Percentiles rank a stretch among this genome's conserved stretches.
These are phyloP conservation scores for Dasyurus viverrinus DNA, from an alignment of 2,113 vertebrate genomes.

Conservation along the genomic window DNA sequence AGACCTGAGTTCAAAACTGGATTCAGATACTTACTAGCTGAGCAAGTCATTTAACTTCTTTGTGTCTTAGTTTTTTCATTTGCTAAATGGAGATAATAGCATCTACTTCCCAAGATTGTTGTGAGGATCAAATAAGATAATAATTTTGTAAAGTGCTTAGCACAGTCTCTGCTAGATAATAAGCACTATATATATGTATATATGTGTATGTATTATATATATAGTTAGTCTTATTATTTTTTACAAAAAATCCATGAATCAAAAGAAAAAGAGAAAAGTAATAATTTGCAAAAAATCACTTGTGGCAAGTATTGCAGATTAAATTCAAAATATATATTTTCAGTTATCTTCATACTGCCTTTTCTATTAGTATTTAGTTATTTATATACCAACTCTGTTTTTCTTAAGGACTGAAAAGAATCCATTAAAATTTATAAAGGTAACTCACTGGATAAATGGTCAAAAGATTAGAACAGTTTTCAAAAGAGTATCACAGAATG, in stretches of 20 bases:
- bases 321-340: not conserved
- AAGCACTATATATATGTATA: not conserved
- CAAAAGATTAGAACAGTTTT: not conserved
- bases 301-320: not conserved
- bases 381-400: too few species aligned
- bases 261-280: not conserved
- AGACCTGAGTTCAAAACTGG: not conserved
- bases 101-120: not conserved
- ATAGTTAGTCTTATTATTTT: too few species aligned
- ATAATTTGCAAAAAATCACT: not conserved
- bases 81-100: not conserved
- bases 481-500: too few species aligned
- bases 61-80: not conserved
- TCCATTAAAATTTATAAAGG: too few species aligned
- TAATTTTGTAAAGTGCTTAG: not conserved
- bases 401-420: not conserved
- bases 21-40: not conserved
- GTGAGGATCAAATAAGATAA: not conserved
- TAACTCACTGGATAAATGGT: not conserved
- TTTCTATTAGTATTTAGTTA: too few species aligned
- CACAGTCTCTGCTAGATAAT: not conserved
- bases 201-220: too few species aligned
- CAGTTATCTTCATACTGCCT: not conserved
- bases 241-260: not conserved
- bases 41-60: not conserved